phyloP scores from a whole-genome alignment of 2,888 invertebrate species.

The Nowickia ferox region DNA sequence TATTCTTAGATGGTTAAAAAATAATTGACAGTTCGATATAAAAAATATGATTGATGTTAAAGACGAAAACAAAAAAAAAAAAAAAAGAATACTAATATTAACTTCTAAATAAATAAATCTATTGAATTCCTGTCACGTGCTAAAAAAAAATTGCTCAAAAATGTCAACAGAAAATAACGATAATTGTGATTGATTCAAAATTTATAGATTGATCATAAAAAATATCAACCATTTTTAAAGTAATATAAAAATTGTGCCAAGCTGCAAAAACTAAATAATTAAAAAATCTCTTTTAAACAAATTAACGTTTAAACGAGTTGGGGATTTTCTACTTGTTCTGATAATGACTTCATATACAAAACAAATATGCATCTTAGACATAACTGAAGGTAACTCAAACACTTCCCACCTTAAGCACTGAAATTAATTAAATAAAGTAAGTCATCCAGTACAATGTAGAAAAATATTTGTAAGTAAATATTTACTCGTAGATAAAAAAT shows the following conservation, averaged over 20 bases:
- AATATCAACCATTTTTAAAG: neutral
- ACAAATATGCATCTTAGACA: slow-evolving; percentile 6
- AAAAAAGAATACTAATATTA: neutral
- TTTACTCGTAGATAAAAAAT: neutral
- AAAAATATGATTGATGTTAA: slow-evolving; percentile 4
- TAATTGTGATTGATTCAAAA: slow-evolving; percentile 44
- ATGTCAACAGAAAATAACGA: slow-evolving; percentile 3
- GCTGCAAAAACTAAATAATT: neutral
- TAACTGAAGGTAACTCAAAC: slow-evolving; percentile 4
- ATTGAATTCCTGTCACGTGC: slow-evolving; percentile 34
- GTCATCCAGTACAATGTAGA: slow-evolving; percentile 18
- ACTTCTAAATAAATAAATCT: neutral
- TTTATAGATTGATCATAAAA: neutral
- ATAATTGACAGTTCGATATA: slow-evolving; percentile 53
- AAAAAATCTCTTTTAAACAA: slow-evolving; percentile 8
- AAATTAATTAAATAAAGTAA: slow-evolving; percentile 67
- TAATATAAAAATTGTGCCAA: neutral
- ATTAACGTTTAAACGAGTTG: neutral
- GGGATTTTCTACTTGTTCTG: neutral
- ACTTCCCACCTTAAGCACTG: slow-evolving; percentile 26
- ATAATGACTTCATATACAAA: slow-evolving; percentile 31
- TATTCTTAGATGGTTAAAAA: slow-evolving; percentile 39
- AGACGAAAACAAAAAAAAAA: slow-evolving; percentile 12
- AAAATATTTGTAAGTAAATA: slow-evolving; percentile 26
- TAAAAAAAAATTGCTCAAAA: slow-evolving; percentile 24